Evolutionary conservation across 2,113 vertebrate species (phyloP).

Genomic region (Carollia perspicillata): DNA sequence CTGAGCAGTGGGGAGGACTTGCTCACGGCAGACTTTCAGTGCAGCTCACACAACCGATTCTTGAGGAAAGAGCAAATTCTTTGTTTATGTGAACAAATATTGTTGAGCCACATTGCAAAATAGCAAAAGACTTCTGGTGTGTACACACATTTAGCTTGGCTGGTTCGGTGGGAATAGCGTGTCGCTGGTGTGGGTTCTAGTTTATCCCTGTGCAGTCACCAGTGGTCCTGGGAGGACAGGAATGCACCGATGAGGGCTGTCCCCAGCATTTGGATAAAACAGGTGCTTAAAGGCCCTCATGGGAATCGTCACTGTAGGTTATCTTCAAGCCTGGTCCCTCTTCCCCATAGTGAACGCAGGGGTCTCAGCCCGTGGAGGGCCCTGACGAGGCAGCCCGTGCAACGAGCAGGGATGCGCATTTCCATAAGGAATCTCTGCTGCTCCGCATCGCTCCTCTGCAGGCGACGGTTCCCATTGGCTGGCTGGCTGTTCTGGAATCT

Average conservation of each 20-base stretch:
- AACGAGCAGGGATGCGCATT: background rate
- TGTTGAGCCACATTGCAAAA: background rate
- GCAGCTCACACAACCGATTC: background rate
- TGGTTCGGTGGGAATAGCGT: background rate
- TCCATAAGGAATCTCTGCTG: fast-evolving
- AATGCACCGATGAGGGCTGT: background rate
- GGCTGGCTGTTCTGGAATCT: constrained; percentile 71
- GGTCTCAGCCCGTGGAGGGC: background rate
- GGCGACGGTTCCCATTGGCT: constrained; percentile 49
- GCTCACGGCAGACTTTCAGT: background rate
- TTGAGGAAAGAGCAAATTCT: constrained; percentile 39
- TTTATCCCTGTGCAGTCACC: fast-evolving
- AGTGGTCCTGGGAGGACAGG: background rate
- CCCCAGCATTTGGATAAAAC: background rate
- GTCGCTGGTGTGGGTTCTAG: fast-evolving
- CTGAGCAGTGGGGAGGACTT: background rate
- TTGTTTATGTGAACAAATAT: constrained; percentile 40
- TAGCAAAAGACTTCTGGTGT: background rate
- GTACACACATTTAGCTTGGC: background rate
- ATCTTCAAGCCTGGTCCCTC: background rate
- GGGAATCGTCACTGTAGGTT: background rate
- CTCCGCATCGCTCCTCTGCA: background rate
- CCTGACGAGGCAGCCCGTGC: fast-evolving
- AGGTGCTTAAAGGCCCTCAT: fast-evolving
- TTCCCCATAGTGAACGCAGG: background rate